Evolutionary conservation across 2,797 vertebrate genomes (phyloP), one percentile per base, ranked within the genome.

Genomic region (Anabacerthia variegaticeps): DNA sequence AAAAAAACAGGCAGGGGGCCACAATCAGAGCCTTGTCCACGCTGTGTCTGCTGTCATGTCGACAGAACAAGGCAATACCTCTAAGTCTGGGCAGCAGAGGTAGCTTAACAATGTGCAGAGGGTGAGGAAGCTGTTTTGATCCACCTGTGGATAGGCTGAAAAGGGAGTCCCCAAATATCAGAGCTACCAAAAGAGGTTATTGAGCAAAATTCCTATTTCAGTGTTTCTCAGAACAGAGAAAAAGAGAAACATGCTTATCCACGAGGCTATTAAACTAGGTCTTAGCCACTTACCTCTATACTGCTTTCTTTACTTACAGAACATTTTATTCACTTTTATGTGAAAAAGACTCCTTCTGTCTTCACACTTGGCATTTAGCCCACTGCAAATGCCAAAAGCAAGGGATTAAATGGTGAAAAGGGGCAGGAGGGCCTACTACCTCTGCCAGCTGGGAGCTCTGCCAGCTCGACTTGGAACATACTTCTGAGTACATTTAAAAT

Each of bases 381-480:
- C 76, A 82, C 24, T 61, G 51, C 46, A 94, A 52, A 77, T 89
- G 92, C 95, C 94, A 95, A 87, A 95, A 87, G 51, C 27, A 28
- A 93, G 73, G 88, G 93, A 97, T 95, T 96, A 95, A 95, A 81
- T 85, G 72, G 76, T 91, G 61, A 61, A 89, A 95, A 91, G 74
- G 92, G 95, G 51, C 84, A 95, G 90, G 59, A 93, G 81, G 54
- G 43, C 63, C 92, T 89, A 46, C 85, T 85, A 22, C 78, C 49
- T 77, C 65, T 95, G 93, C 91, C 93, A 95, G 68, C 44, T 94
- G 85, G 89, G 79, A 95, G 14, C 58, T 88, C 74, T 76, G 93
- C 92, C 95, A 93, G 93, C 67, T 82, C 3, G 0, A 44, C 90
- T 85, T 95, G 88, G 83, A 95, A 85, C 48, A 21, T 54, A 54